Evolutionary conservation across 92 coral and sea anemone genomes (phyloP).

Genomic region (Umimayanthus kanabou): DNA sequence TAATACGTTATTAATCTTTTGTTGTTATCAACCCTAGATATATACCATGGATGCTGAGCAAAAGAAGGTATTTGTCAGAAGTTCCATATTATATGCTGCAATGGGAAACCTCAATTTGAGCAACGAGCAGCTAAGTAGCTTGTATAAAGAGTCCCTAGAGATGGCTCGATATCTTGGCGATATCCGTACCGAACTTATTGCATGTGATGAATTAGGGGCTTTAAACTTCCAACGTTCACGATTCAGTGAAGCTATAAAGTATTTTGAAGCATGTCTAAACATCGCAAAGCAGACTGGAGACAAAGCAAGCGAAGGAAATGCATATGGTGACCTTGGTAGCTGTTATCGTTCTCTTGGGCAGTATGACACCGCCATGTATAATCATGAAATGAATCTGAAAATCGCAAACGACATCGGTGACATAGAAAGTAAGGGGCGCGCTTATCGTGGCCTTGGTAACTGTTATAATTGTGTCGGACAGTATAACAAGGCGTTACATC

Average conservation of each 20-base stretch:
- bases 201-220: too few species aligned
- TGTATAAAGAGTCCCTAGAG: not conserved
- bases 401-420: not conserved
- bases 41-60: conserved; percentile 1
- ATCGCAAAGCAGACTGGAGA: conserved; percentile 1
- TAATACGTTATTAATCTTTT: too few species aligned
- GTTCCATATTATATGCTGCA: not conserved
- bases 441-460: not conserved
- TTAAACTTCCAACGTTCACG: not conserved
- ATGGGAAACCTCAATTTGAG: conserved; percentile 2
- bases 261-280: not conserved
- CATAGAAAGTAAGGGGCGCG: not conserved
- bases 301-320: conserved; percentile 9
- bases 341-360: too few species aligned
- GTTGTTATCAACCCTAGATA: too few species aligned
- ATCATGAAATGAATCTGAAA: not conserved
- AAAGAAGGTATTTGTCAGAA: conserved; percentile 1
- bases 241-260: not conserved
- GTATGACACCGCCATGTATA: too few species aligned
- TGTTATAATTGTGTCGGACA: not conserved
- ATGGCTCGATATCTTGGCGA: conserved; percentile 4
- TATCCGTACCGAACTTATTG: too few species aligned
- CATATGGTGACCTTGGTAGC: conserved; percentile 1
- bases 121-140: not conserved
- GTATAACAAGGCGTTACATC: not conserved